Evolutionary conservation across 2,888 invertebrate genomes (phyloP).

Genomic region (Napeogenes sylphis): DNA sequence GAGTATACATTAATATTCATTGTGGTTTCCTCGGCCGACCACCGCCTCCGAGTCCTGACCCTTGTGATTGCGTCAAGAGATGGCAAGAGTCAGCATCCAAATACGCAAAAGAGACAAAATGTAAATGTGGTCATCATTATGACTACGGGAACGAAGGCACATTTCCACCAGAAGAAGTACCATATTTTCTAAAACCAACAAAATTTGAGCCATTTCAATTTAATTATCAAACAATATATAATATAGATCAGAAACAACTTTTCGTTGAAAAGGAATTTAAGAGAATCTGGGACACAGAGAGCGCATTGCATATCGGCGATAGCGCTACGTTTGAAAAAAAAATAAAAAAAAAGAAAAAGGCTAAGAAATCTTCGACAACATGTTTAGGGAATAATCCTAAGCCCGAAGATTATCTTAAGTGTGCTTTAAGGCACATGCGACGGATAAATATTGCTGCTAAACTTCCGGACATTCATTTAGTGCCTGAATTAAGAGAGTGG

Average conservation of each 20-base stretch:
- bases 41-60: conserved; percentile 43
- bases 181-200: conserved; percentile 58
- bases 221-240: conserved; percentile 60
- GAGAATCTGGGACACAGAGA: conserved; percentile 62
- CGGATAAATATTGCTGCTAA: conserved; percentile 56
- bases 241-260: conserved; percentile 50
- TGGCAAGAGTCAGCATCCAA: conserved; percentile 52
- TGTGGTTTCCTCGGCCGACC: conserved; percentile 50
- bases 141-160: conserved; percentile 58
- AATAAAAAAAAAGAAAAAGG: conserved; percentile 42
- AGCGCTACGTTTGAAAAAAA: conserved; percentile 36
- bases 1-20: conserved; percentile 51
- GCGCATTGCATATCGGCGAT: conserved; percentile 46
- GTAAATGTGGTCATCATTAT: conserved; percentile 57
- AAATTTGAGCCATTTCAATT: conserved; percentile 43
- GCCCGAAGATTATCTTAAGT: conserved; percentile 58
- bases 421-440: conserved; percentile 53
- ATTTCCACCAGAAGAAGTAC: conserved; percentile 53
- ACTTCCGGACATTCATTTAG: conserved; percentile 59
- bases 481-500: conserved; percentile 65
- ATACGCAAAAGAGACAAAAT: conserved; percentile 56
- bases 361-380: conserved; percentile 41
- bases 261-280: conserved; percentile 57
- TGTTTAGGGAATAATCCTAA: conserved; percentile 53
- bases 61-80: conserved; percentile 58